Evolutionary conservation across 2,888 invertebrate species (phyloP).

Genomic region (Drosophila leonis): DNA sequence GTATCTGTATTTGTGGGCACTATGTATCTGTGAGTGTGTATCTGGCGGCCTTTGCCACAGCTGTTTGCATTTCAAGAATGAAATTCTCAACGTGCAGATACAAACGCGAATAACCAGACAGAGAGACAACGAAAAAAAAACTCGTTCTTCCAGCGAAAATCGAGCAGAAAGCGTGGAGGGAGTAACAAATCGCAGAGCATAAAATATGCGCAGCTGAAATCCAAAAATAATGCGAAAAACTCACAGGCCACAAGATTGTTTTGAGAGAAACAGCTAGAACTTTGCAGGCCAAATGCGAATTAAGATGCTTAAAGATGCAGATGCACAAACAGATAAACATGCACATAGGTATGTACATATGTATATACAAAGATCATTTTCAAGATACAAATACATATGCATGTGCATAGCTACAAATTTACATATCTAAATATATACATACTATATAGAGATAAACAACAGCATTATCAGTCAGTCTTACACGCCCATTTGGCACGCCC

Average conservation of each 20-base stretch:
- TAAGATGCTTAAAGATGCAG: slow-evolving; percentile 14
- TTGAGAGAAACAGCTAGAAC: slow-evolving; percentile 13
- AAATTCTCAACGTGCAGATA: slow-evolving; percentile 63
- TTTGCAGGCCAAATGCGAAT: slow-evolving; percentile 20
- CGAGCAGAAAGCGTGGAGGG: slow-evolving; percentile 59
- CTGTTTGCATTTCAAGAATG: slow-evolving; percentile 79
- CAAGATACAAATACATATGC: background rate
- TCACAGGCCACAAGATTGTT: slow-evolving; percentile 25
- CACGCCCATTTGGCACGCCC: slow-evolving; percentile 21
- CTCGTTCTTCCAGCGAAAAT: slow-evolving; percentile 68
- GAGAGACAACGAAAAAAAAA: slow-evolving; percentile 38
- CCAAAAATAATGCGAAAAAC: slow-evolving; percentile 39
- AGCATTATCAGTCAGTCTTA: slow-evolving; percentile 9
- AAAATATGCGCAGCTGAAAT: slow-evolving; percentile 64
- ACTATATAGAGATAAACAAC: slow-evolving; percentile 1
- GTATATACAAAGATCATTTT: background rate
- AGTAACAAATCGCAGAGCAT: slow-evolving; percentile 60
- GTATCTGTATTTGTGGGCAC: slow-evolving; percentile 24
- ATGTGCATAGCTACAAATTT: background rate
- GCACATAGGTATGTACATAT: no score
- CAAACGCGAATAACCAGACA: slow-evolving; percentile 18
- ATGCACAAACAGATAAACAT: background rate
- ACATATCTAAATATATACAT: slow-evolving; percentile 4
- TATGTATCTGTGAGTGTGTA: slow-evolving; percentile 7
- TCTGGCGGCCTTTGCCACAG: slow-evolving; percentile 60